phyloP scores from a whole-genome alignment of 2,113 vertebrate genomes.

The Rhea pennata region DNA sequence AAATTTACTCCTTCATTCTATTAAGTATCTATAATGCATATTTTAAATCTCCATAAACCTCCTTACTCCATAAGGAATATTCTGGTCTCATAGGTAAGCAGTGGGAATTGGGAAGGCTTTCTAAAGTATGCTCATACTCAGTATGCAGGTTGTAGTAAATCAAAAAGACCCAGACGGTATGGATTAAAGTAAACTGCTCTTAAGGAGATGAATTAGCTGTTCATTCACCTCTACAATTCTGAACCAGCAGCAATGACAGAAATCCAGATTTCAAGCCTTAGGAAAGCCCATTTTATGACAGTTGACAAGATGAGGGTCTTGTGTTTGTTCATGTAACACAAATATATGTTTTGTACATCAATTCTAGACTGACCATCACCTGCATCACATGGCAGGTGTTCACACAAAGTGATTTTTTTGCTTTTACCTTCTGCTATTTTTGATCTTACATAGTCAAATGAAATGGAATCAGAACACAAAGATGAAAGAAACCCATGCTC shows the following conservation, averaged over 20 bases:
- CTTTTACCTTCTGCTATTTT: background rate
- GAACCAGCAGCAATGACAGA: background rate
- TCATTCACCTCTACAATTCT: background rate
- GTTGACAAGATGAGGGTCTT: background rate
- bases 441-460: background rate
- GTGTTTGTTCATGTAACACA: background rate
- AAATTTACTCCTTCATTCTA: slow-evolving; percentile 20
- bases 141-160: background rate
- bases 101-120: background rate
- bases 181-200: background rate
- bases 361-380: background rate
- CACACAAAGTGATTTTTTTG: background rate
- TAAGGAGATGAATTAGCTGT: background rate
- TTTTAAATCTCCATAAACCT: slow-evolving; percentile 9
- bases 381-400: background rate
- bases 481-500: background rate
- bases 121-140: background rate
- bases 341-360: background rate
- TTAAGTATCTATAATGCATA: background rate
- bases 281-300: background rate
- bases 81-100: slow-evolving; percentile 6
- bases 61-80: background rate
- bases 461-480: background rate
- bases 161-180: background rate
- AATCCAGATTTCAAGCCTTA: background rate